Percentiles rank a stretch among this genome's conserved stretches.
Conservation (phyloP, 2,113 vertebrate genomes). For the mouse (Mus musculus) region GRCm39 chr15:84708001-84708500, state of each 20-base stretch:
- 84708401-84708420: slow-evolving; percentile 34
- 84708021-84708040: neutral
- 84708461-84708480: rapidly evolving
- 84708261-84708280: neutral
- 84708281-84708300: neutral
- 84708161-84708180: too few species aligned
- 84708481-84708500: neutral
- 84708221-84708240: neutral
- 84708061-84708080: too few species aligned
- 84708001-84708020: too few species aligned
- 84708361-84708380: neutral
- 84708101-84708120: too few species aligned
- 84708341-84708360: slow-evolving; percentile 13
- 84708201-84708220: too few species aligned
- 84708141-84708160: too few species aligned
- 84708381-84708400: slow-evolving; percentile 44
- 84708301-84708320: neutral
- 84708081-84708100: too few species aligned
- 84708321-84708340: slow-evolving; percentile 41
- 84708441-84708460: rapidly evolving
- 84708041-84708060: neutral
- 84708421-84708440: neutral
- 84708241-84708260: neutral
- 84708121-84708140: too few species aligned
- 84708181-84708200: too few species aligned